Evolutionary conservation across 2,888 invertebrate species (phyloP).

Genomic region (Drosophila suboccidentalis): DNA sequence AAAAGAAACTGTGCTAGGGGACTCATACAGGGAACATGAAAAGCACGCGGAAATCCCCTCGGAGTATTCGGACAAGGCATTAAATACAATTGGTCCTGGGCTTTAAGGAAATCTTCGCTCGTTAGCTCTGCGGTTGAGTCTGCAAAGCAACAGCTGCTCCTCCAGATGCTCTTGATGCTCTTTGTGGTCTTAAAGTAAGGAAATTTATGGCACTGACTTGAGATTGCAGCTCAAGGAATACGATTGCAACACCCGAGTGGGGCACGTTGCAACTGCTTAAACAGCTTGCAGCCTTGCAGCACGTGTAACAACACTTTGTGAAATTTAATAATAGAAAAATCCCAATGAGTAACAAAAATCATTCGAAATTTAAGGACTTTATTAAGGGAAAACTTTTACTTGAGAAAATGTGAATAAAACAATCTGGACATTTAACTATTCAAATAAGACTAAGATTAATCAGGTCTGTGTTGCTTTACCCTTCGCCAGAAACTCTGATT

Average conservation of each 20-base stretch:
- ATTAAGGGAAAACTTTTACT: background rate
- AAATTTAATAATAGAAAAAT: background rate
- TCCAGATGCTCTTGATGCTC: slow-evolving; percentile 41
- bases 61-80: slow-evolving; percentile 63
- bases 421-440: background rate
- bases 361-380: background rate
- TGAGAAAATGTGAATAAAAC: background rate
- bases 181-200: slow-evolving; percentile 56
- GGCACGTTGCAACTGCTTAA: slow-evolving; percentile 28
- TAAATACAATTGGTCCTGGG: slow-evolving; percentile 70
- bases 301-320: background rate
- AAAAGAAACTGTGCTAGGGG: slow-evolving; percentile 38
- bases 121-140: slow-evolving; percentile 47
- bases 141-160: slow-evolving; percentile 53
- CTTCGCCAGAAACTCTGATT: background rate
- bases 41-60: slow-evolving; percentile 44
- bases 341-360: background rate
- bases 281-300: background rate
- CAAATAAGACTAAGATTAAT: background rate
- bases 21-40: slow-evolving; percentile 29
- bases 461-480: background rate
- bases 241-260: background rate
- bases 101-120: slow-evolving; percentile 67
- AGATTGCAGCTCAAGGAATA: slow-evolving; percentile 42
- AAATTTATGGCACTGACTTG: slow-evolving; percentile 46